Percentiles rank a stretch among this genome's conserved stretches.
Evolutionary conservation across 2,797 vertebrate genomes (phyloP).

Genomic region (Babyrousa celebensis): DNA sequence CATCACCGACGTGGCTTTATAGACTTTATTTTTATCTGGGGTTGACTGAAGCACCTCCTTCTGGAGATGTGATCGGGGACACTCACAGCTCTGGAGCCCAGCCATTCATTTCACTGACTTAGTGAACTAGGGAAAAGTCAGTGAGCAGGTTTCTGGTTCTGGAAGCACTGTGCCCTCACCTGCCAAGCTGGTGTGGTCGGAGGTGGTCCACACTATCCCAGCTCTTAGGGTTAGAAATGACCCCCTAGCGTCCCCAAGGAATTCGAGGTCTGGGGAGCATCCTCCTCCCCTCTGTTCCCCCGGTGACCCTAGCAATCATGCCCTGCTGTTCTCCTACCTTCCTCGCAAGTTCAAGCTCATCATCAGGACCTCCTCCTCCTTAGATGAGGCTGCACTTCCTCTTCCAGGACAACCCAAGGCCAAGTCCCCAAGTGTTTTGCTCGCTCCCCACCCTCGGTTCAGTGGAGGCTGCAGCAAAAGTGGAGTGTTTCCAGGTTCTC

Average conservation of each 20-base stretch:
- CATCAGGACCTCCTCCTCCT: background rate
- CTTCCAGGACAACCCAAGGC: background rate
- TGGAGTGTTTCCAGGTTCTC: constrained; percentile 65
- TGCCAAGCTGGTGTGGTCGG: background rate
- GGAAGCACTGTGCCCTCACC: background rate
- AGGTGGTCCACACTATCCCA: background rate
- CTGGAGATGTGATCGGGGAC: background rate
- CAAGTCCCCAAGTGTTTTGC: background rate
- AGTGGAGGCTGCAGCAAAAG: constrained; percentile 59
- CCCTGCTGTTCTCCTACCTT: no score
- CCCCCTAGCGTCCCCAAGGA: background rate
- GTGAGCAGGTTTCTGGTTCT: background rate
- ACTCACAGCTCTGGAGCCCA: background rate
- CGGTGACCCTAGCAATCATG: background rate
- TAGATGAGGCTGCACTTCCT: background rate
- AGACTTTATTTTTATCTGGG: background rate
- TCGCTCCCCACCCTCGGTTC: background rate
- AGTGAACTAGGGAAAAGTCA: background rate
- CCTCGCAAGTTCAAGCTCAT: background rate
- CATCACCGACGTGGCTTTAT: background rate
- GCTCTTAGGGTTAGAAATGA: background rate
- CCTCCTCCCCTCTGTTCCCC: background rate
- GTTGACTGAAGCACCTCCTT: background rate
- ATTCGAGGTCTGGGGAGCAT: background rate
- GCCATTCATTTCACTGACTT: background rate